Conservation (phyloP, 2,113 vertebrate species). For the Caretta caretta region DNA sequence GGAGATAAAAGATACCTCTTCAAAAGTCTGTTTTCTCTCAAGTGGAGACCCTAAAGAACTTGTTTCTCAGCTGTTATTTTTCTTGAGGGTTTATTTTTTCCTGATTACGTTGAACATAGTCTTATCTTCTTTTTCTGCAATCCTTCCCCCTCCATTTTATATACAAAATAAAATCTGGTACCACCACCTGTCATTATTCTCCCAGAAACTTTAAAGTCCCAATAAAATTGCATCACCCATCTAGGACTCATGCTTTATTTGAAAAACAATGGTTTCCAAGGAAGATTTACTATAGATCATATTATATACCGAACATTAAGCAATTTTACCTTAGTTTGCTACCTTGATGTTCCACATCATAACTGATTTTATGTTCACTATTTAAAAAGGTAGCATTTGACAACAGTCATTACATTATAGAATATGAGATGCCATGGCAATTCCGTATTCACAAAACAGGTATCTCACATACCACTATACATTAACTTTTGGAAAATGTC, state of each 20-base stretch:
- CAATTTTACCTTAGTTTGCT: neutral
- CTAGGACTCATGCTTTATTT: neutral
- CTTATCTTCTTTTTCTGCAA: neutral
- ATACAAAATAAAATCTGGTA: neutral
- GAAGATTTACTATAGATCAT: neutral
- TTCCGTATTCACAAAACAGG: neutral
- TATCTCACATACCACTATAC: neutral
- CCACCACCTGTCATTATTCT: neutral
- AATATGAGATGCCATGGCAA: neutral
- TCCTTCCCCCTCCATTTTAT: neutral
- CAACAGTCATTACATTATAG: neutral
- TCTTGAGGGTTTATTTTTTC: neutral
- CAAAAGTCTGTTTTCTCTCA: conserved; percentile 31
- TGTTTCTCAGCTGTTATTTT: neutral
- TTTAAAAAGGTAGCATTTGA: neutral
- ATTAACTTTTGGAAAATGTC: neutral
- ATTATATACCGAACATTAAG: neutral
- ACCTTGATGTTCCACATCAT: neutral
- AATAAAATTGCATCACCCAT: neutral
- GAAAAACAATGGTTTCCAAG: neutral
- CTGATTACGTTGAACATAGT: neutral
- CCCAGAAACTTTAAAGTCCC: neutral
- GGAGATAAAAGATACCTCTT: neutral
- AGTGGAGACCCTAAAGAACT: neutral
- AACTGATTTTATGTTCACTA: neutral